Conservation (phyloP, 2,113 vertebrate species). For the Rostratula benghalensis region DNA sequence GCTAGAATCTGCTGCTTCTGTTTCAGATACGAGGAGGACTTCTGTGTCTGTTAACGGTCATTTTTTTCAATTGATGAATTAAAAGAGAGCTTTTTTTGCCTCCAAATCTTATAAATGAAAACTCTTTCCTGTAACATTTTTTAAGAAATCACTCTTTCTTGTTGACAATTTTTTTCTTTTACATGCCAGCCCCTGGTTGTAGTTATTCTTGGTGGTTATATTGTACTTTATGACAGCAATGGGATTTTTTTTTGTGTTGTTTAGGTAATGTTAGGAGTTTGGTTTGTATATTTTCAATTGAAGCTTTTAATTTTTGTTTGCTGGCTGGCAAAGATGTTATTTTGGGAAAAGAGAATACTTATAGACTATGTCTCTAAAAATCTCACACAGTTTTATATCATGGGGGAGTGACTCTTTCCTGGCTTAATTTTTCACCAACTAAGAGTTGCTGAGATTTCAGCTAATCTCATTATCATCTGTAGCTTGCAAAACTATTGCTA, state of each 20-base stretch:
- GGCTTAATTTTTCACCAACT: neutral
- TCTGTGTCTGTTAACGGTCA: neutral
- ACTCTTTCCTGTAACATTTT: neutral
- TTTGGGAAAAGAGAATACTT: neutral
- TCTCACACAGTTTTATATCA: neutral
- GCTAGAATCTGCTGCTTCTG: neutral
- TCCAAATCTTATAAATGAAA: neutral
- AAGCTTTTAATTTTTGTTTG: neutral
- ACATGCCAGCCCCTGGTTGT: neutral
- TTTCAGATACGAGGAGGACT: neutral
- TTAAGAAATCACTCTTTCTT: neutral
- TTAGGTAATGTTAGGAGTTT: neutral
- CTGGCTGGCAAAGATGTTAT: neutral
- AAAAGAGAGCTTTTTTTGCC: neutral
- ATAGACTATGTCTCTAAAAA: neutral
- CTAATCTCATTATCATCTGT: neutral
- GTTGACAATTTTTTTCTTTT: neutral
- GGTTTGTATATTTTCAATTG: neutral
- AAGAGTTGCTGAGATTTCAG: neutral
- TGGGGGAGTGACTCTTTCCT: neutral
- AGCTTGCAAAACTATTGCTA: neutral
- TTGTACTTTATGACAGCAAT: neutral
- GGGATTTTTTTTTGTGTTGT: neutral
- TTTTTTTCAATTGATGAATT: neutral
- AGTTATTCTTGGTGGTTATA: neutral